These are phyloP conservation scores for Clivina fossor DNA, from an alignment of 2,888 invertebrate species.

Conservation along the genomic window DNA sequence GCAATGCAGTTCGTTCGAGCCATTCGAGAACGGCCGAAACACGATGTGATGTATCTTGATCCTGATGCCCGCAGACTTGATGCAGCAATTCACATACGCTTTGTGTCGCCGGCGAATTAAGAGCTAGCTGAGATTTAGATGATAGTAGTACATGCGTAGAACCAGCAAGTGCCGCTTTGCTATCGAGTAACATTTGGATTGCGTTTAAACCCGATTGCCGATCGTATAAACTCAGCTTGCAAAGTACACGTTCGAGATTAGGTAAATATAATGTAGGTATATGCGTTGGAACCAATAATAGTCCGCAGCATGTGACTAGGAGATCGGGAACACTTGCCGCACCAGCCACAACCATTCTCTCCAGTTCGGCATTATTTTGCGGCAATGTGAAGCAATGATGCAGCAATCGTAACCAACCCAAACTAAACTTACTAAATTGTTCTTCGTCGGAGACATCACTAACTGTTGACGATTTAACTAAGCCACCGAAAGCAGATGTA, in stretches of 20 bases:
- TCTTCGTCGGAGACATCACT: conserved; percentile 58
- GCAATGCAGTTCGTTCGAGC: conserved; percentile 63
- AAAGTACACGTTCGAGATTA: conserved; percentile 67
- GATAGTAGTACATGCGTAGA: conserved; percentile 47
- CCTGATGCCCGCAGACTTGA: conserved; percentile 69
- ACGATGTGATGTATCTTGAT: conserved; percentile 61
- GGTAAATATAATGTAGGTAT: conserved; percentile 63
- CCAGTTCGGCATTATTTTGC: conserved; percentile 49
- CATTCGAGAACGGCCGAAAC: conserved; percentile 71
- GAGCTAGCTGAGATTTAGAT: conserved; percentile 47
- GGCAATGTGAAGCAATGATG: conserved; percentile 72
- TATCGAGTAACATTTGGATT: conserved; percentile 62
- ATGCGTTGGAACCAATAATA: conserved; percentile 69
- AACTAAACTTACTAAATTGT: conserved; percentile 60
- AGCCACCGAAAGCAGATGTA: conserved; percentile 79
- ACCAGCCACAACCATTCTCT: conserved; percentile 59
- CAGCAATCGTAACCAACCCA: conserved; percentile 82
- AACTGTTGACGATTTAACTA: conserved; percentile 47
- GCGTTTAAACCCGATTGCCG: conserved; percentile 61
- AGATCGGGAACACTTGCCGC: conserved; percentile 68
- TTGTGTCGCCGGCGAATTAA: conserved; percentile 54
- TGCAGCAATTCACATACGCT: conserved; percentile 80
- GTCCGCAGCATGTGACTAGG: conserved; percentile 69
- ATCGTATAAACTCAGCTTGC: conserved; percentile 68
- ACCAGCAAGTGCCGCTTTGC: conserved; percentile 49